Base-by-base conservation (phyloP, 2,797 vertebrate genomes). In the Macropus fuliginosus region DNA sequence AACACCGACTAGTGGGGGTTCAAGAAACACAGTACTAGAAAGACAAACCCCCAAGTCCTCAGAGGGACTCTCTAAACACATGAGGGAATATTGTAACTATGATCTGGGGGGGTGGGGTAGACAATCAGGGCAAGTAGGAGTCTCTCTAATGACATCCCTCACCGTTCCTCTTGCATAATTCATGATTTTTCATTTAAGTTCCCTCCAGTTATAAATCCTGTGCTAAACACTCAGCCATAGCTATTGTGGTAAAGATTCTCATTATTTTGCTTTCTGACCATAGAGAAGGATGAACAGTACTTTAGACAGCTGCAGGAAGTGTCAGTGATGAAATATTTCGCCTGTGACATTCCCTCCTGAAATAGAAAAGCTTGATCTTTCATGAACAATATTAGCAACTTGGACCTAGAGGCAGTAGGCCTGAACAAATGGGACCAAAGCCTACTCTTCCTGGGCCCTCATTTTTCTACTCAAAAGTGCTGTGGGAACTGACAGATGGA, bases 321-420 rank as follows among this genome's bases (percentile, higher is more conserved):
- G 66, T 94, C 91, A 92, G 96, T 91, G 94, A 97, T 94, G 56
- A 92, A 96, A 95, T 91, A 56, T 54, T 91, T 93, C 93, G 93
- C 94, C 92, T 31, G 96, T 93, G 92, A 92, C 24, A 96, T 92
- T 21, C 27, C 31, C 56, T 94, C 87, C 93, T 92, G 94, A 96
- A 96, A 92, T 0, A 92, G 90, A 91, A 66, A 92, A 91, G 27
- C 1, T 34, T 0, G 27, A 59, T 52, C 91, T 95, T 97, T 81
- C 94, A 94, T 54, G 46, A 90, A n/a, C 89, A 94, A 92, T 91
- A 55, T 28, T 54, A 96, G 96, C 96, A 95, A 46, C 87, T 27
- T 90, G 54, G 89, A 90, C 24, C 46, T 54, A 34, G 54, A 90
- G 50, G 46, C 89, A 54, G 28, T 50, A 54, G 29, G 89, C 54